Base-by-base conservation (phyloP, 2,113 vertebrate genomes). In the Marmota flaviventris region DNA sequence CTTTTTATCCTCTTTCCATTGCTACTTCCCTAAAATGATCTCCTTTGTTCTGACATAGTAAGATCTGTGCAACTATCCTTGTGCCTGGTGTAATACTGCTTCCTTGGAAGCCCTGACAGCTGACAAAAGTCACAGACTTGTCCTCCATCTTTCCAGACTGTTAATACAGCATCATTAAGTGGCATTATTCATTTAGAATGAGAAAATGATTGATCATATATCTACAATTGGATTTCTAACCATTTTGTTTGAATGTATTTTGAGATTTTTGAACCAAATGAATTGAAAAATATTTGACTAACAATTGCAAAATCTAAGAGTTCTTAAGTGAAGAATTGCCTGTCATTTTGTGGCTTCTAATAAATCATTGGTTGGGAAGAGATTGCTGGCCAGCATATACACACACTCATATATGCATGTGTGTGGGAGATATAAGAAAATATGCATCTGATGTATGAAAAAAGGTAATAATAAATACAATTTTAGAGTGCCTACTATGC, bases 341-440 rank as follows among this genome's bases (percentile, higher is more conserved):
- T 83, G 39, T 82, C 24, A 14, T 79, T 79, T 89, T 87, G 18
- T 93, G 65, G 29, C 51, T 95, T 92, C 61, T 82, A 65, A 75
- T 58, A 91, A 94, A 89, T 32, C 61, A 82, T 11, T 42, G 39
- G 14, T 34, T 96, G 39, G 76, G 76, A 85, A 92, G 39, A 95
- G 29, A 79, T 58, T 75, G n/a, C 42, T 85, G 34, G 20, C 10
- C 22, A 81, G 65, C 11, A 51, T 51, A 51, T 51, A 51, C 48
- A 51, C 12, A 51, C 12, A 67, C 5, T 37, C 39, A 63, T 24
- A 84, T 27, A 6, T 42, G 16, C 51, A 11, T 63, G 24, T 63
- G 24, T 63, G 61, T 11, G 61, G 2, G 61, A 10, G 24, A 58
- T 58, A 58, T 58, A 22, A 58, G 20, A 22, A 58, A 58, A 58